phyloP scores from a whole-genome alignment of 1,140 invertebrate species.

The Drosophila tani region DNA sequence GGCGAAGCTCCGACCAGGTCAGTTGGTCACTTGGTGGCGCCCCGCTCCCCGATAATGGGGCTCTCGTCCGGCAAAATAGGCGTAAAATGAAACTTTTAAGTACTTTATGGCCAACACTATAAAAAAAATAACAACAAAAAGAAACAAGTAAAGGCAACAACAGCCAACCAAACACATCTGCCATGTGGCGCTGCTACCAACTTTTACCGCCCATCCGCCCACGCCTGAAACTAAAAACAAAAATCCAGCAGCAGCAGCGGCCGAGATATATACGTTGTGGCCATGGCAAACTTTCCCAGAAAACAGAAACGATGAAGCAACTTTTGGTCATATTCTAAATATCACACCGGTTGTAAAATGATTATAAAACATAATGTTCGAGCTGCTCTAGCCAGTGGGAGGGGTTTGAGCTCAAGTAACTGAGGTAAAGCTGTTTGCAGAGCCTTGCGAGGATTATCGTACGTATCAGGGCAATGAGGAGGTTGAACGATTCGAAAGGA shows the following conservation, averaged over 20 bases:
- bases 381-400: constrained; percentile 2
- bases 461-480: neutral
- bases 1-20: constrained; percentile 27
- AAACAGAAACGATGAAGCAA: constrained; percentile 59
- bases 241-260: constrained; percentile 35
- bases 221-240: constrained; percentile 59
- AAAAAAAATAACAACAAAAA: constrained; percentile 69
- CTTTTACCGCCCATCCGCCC: constrained; percentile 42
- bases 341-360: constrained; percentile 79
- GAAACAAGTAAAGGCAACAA: constrained; percentile 26
- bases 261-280: constrained; percentile 51
- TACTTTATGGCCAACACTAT: constrained; percentile 82
- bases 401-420: neutral
- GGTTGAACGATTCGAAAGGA: neutral
- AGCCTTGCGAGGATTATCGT: neutral
- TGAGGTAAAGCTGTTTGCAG: neutral
- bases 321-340: constrained; percentile 70
- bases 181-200: constrained; percentile 70
- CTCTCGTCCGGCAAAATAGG: constrained; percentile 73
- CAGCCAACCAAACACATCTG: constrained; percentile 68
- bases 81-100: constrained; percentile 84
- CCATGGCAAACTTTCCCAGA: constrained; percentile 53
- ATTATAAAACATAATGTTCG: constrained; percentile 78
- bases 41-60: constrained; percentile 65
- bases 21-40: constrained; percentile 50